phyloP scores from a whole-genome alignment of 2,113 vertebrate genomes.

The Petromus typicus region DNA sequence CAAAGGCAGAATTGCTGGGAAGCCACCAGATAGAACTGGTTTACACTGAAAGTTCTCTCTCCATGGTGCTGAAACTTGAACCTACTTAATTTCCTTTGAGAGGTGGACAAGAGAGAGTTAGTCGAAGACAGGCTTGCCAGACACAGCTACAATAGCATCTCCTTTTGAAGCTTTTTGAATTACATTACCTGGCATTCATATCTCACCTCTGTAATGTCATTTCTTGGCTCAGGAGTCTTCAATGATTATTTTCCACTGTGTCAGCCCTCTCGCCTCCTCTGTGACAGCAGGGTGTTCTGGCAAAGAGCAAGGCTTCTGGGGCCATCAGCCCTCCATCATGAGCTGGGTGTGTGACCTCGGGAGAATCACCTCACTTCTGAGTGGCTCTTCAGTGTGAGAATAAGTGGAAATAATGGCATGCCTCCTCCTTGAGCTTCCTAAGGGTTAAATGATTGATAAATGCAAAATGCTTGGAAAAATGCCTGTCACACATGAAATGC shows the following conservation, averaged over 20 bases:
- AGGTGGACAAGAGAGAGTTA: neutral
- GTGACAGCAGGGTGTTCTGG: neutral
- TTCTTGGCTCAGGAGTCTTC: constrained; percentile 38
- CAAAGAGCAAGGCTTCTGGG: neutral
- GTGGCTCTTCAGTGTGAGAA: neutral
- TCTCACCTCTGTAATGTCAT: neutral
- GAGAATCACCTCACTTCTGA: neutral
- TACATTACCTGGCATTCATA: neutral
- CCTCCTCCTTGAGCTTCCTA: neutral
- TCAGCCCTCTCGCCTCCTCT: neutral
- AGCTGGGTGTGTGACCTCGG: neutral
- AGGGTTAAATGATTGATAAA: neutral
- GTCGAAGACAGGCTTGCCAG: neutral
- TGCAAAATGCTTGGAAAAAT: neutral
- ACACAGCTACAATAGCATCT: neutral
- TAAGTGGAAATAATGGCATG: neutral
- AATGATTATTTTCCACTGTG: neutral
- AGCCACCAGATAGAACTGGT: neutral
- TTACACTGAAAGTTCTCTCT: neutral
- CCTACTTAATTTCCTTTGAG: neutral
- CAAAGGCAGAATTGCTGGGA: neutral
- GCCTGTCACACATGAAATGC: neutral
- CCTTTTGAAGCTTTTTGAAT: constrained; percentile 27
- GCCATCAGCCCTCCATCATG: neutral
- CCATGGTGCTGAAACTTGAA: constrained; percentile 39